Evolutionary conservation across 2,888 invertebrate genomes (phyloP).

Genomic region (Drosophila nr. medialis): DNA sequence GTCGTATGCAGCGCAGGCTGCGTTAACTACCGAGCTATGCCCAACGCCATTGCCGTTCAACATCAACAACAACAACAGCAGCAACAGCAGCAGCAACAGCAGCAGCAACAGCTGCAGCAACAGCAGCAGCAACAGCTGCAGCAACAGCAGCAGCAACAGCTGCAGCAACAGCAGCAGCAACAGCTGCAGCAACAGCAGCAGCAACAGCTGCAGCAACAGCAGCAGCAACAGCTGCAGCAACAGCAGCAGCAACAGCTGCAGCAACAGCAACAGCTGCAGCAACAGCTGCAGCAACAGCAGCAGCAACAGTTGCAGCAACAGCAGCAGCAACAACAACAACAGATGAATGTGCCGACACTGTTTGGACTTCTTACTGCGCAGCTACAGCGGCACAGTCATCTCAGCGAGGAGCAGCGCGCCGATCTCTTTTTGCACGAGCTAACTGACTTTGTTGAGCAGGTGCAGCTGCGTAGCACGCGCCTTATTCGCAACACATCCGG

Average conservation of each 20-base stretch:
- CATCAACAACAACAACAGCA: slow-evolving; percentile 19
- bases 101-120: not conserved
- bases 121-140: not conserved
- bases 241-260: slow-evolving; percentile 10
- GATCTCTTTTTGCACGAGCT: slow-evolving; percentile 83
- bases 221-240: rapidly evolving
- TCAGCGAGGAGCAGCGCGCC: slow-evolving; percentile 82
- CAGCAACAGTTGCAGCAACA: not conserved
- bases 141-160: slow-evolving; percentile 10
- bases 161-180: slow-evolving; percentile 11
- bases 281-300: not conserved
- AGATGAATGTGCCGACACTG: slow-evolving; percentile 52
- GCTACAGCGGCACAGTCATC: slow-evolving; percentile 73
- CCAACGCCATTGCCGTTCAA: slow-evolving; percentile 26
- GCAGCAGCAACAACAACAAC: slow-evolving; percentile 1
- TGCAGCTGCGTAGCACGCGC: slow-evolving; percentile 82
- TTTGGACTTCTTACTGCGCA: slow-evolving; percentile 82
- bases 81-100: not conserved
- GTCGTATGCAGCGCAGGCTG: slow-evolving; percentile 82
- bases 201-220: not conserved
- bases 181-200: not conserved
- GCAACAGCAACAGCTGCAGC: not conserved
- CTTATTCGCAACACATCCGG: slow-evolving; percentile 83
- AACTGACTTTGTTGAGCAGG: slow-evolving; percentile 82
- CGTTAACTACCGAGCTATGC: slow-evolving; percentile 78